phyloP scores from a whole-genome alignment of 2,888 invertebrate genomes.

The Timema podura region DNA sequence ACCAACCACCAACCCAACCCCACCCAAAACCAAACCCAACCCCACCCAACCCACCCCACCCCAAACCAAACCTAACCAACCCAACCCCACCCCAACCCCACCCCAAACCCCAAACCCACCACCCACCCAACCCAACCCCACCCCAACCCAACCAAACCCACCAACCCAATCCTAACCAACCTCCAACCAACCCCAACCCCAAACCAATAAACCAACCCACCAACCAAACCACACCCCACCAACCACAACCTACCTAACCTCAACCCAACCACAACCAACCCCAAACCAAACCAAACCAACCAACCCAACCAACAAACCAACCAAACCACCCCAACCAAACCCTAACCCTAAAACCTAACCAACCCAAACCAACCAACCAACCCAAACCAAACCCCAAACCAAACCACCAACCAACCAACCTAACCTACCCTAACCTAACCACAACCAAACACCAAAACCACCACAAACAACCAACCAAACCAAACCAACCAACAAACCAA shows the following conservation, averaged over 20 bases:
- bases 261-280: conserved; percentile 31
- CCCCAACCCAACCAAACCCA: conserved; percentile 36
- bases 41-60: not conserved
- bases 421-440: not conserved
- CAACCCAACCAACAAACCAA: no score
- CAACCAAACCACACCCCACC: conserved; percentile 32
- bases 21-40: not conserved
- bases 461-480: no score
- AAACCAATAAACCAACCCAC: conserved; percentile 33
- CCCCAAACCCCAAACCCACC: not conserved
- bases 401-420: accelerated
- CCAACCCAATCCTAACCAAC: conserved; percentile 34
- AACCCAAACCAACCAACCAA: not conserved
- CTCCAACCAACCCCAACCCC: conserved; percentile 33
- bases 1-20: not conserved
- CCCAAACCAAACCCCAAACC: not conserved
- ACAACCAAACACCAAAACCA: no score
- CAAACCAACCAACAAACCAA: not conserved
- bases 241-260: conserved; percentile 28
- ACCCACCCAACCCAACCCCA: no score
- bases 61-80: not conserved
- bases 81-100: not conserved
- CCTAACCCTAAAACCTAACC: not conserved
- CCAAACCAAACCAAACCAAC: conserved; percentile 33
- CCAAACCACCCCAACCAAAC: not conserved